Evolutionary conservation across 2,888 invertebrate species (phyloP).

Genomic region (Phalera bucephala): DNA sequence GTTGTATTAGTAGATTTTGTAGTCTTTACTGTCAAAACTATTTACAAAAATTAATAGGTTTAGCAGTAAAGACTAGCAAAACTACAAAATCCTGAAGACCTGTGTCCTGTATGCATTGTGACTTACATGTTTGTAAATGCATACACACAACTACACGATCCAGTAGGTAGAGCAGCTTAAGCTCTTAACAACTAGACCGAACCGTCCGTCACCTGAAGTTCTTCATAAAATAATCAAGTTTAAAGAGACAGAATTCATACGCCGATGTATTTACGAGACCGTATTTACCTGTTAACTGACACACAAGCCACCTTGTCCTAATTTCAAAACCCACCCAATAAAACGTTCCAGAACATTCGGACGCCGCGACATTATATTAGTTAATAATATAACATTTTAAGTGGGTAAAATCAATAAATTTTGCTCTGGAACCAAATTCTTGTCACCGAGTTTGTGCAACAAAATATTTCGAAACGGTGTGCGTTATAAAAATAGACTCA

Average conservation of each 20-base stretch:
- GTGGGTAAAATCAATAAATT: slow-evolving; percentile 35
- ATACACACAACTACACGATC: too few species aligned
- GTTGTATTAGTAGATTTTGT: too few species aligned
- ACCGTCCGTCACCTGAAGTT: too few species aligned
- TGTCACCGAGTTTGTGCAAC: slow-evolving; percentile 36
- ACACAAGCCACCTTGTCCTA: slow-evolving; percentile 15
- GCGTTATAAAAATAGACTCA: slow-evolving; percentile 40
- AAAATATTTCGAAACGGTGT: slow-evolving; percentile 31
- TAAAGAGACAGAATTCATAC: neutral
- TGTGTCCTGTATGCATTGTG: too few species aligned
- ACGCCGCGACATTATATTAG: slow-evolving; percentile 20
- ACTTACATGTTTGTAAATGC: too few species aligned
- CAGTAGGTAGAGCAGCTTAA: too few species aligned
- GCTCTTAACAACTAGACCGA: too few species aligned
- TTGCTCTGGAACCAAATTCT: slow-evolving; percentile 39
- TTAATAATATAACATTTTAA: slow-evolving; percentile 20
- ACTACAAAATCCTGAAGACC: too few species aligned
- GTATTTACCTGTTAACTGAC: slow-evolving; percentile 19
- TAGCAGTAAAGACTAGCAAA: too few species aligned
- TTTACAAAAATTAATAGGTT: too few species aligned
- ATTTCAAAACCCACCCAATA: slow-evolving; percentile 23
- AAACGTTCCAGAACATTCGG: slow-evolving; percentile 8
- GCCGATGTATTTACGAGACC: slow-evolving; percentile 1
- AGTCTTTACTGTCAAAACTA: too few species aligned
- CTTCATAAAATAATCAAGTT: neutral